Percentiles rank a stretch among this genome's conserved stretches.
phyloP scores from a whole-genome alignment of 2,888 invertebrate species.

The Eremobia ochroleuca region DNA sequence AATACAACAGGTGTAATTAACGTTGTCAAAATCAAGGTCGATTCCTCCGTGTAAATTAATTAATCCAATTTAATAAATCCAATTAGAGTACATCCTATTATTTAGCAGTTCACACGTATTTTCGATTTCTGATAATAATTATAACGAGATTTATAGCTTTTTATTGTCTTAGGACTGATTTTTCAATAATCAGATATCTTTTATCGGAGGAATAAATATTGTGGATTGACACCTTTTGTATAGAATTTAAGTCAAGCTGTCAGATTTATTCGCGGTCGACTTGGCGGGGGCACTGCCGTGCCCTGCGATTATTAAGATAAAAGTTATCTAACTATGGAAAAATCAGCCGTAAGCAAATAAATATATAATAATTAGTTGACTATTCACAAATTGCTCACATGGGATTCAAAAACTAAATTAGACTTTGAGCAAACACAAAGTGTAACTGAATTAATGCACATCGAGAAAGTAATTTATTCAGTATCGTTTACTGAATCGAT shows the following conservation, averaged over 20 bases:
- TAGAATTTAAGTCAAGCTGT: no score
- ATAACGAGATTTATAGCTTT: neutral
- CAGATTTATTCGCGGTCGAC: no score
- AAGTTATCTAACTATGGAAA: no score
- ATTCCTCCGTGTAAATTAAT: neutral
- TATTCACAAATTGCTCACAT: neutral
- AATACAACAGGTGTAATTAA: neutral
- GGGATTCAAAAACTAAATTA: neutral
- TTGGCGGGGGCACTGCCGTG: no score
- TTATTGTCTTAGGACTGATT: neutral
- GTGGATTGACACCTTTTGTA: no score
- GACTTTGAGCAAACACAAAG: no score
- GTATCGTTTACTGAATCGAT: no score
- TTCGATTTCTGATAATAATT: neutral
- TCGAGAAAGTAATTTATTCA: no score
- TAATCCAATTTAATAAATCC: constrained; percentile 45
- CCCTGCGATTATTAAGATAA: no score
- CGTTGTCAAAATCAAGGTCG: constrained; percentile 15
- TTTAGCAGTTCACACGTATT: neutral
- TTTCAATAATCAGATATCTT: no score
- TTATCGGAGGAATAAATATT: no score
- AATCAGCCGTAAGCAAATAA: neutral
- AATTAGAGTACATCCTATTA: constrained; percentile 21
- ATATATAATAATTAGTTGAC: neutral
- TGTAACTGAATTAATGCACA: no score